Conservation (phyloP, 2,888 invertebrate genomes). For the Cephus sareptanus region DNA sequence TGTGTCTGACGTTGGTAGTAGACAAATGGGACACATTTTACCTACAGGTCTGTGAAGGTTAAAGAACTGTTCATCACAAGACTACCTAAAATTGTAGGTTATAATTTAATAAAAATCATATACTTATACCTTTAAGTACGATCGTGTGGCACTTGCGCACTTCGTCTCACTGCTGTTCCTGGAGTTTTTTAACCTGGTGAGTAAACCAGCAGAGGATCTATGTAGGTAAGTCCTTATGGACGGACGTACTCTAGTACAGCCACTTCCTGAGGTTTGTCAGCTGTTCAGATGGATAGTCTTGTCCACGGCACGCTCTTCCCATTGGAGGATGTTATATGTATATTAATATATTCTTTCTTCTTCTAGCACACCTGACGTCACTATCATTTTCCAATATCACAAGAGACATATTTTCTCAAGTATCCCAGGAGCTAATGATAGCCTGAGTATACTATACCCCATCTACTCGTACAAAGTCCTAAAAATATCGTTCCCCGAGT, state of each 20-base stretch:
- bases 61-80: background rate
- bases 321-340: background rate
- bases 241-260: background rate
- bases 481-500: background rate
- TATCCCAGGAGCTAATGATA: background rate
- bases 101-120: background rate
- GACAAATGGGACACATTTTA: too few relatives aligned
- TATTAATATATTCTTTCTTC: constrained; percentile 8
- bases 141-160: background rate
- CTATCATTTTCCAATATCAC: background rate
- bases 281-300: constrained; percentile 13
- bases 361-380: background rate
- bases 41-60: too few relatives aligned
- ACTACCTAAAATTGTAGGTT: background rate
- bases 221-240: background rate
- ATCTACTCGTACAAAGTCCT: background rate
- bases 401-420: background rate
- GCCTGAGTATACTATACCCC: background rate
- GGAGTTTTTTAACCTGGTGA: background rate
- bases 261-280: constrained; percentile 21
- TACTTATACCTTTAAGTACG: background rate
- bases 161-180: background rate
- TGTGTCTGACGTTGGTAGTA: too few relatives aligned
- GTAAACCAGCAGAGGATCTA: background rate
- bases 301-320: constrained; percentile 7